Base-by-base conservation (phyloP, 1,140 invertebrate genomes). In the Anadara kagoshimensis region DNA sequence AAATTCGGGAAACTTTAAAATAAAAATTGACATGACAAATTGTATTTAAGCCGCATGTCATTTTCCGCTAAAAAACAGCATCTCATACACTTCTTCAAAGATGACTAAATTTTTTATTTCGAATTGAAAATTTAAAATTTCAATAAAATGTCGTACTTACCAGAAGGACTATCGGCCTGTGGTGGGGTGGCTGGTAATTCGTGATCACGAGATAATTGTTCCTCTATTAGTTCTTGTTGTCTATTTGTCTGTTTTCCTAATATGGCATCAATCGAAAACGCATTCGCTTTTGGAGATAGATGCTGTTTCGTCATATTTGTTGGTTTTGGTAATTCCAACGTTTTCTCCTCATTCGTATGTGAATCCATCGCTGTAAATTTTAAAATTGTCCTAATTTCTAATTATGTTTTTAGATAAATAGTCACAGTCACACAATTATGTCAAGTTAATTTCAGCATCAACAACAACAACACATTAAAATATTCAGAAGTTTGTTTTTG, bases 271-370 rank as follows among this genome's bases (percentile, higher is more conserved):
- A 73, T 73, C 5, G 70, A 73, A 47, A 73, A 73, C 2, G 70
- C 70, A 66, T 66, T 73, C 18, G 70, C 70, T 73, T 73, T 73
- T 8, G 53, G 70, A 20, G 70, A 73, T 24, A 73, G 20, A 53
- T 69, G 57, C n/a, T 69, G 67, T 53, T 69, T 69, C 22, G 56
- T 36, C 7, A 36, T 36, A 7, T 36, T 36, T 36, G 29, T 36
- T 16, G 29, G 36, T 29, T 59, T 41, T 18, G 18, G 43, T 29
- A 41, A 59, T n/a, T 59, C 43, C 36, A 18, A 59, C 57, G 57
- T 29, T 41, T 41, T 59, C 57, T 59, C 29, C 29, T 41, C 29
- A 36, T 41, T 59, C 57, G 36, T 29, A 41, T 59, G 29, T 14
- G 12, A 41, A 41, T 59, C 43, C 57, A 29, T 41, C 43, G 20